Conservation (phyloP, 53 echinoderm and acorn worm genomes). For the Zoroaster sp. region DNA sequence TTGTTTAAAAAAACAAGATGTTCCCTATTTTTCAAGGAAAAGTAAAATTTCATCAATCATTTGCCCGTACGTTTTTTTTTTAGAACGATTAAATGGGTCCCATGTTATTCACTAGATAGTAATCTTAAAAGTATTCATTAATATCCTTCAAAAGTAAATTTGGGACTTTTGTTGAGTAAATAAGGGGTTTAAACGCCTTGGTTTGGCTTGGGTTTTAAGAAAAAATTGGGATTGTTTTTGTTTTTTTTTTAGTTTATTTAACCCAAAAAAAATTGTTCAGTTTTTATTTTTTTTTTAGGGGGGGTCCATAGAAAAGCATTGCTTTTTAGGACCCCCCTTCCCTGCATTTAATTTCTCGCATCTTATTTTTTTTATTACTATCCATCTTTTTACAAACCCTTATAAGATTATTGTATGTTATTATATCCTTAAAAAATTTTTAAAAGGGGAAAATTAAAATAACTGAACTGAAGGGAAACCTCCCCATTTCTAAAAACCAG, state of each 20-base stretch:
- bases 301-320: neutral
- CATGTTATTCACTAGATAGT: neutral
- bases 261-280: neutral
- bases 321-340: neutral
- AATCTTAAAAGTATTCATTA: neutral
- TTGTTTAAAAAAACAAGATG: constrained; percentile 11
- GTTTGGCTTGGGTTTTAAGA: neutral
- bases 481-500: too few relatives aligned
- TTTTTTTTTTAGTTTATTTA: neutral
- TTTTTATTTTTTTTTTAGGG: neutral
- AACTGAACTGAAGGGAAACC: too few relatives aligned
- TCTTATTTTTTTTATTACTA: too few relatives aligned
- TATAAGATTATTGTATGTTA: too few relatives aligned
- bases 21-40: neutral
- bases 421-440: too few relatives aligned
- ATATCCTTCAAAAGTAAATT: neutral
- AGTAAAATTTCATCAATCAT: constrained; percentile 3
- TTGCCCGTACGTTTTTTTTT: neutral
- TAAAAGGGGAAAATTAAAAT: too few relatives aligned
- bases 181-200: neutral
- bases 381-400: too few relatives aligned
- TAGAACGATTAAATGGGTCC: neutral
- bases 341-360: too few relatives aligned
- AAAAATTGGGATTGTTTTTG: neutral
- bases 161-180: neutral